These are phyloP conservation scores for Troides aeacus DNA, from an alignment of 2,888 invertebrate species.

Conservation along the genomic window DNA sequence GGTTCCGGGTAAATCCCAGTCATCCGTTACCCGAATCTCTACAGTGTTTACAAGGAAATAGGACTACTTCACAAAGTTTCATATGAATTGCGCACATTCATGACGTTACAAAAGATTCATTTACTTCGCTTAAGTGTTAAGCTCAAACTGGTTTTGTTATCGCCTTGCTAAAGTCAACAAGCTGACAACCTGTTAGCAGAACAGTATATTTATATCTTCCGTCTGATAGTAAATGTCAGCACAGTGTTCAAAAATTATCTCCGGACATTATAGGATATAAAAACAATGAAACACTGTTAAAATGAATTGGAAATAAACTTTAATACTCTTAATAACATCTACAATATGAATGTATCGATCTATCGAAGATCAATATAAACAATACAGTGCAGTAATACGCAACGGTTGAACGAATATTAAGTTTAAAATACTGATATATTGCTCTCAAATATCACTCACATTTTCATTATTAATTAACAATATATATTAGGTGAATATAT, in stretches of 20 bases:
- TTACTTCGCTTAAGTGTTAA: too few species aligned
- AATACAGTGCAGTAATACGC: conserved; percentile 41
- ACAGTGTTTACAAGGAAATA: too few species aligned
- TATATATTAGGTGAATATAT: not conserved
- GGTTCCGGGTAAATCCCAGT: too few species aligned
- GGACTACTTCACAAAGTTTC: too few species aligned
- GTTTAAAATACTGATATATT: conserved; percentile 62
- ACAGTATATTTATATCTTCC: too few species aligned
- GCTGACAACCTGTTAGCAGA: too few species aligned
- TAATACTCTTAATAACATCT: conserved; percentile 71
- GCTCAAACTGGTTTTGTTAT: too few species aligned
- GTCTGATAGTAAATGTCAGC: too few species aligned
- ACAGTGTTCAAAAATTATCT: not conserved
- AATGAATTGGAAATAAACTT: conserved; percentile 71
- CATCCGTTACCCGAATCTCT: too few species aligned
- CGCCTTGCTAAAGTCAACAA: too few species aligned
- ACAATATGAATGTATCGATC: conserved; percentile 57
- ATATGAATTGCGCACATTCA: too few species aligned
- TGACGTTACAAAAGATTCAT: too few species aligned
- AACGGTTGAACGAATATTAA: conserved; percentile 27
- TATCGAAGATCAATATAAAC: conserved; percentile 42
- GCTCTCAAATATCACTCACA: conserved; percentile 59
- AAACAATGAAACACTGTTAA: conserved; percentile 46
- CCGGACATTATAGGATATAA: not conserved
- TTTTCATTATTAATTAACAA: conserved; percentile 35